A percentile compares a stretch with the other conserved stretches of the same genome.
Evolutionary conservation across 92 coral and sea anemone genomes (phyloP).

Genomic region (Siderastrea siderea): DNA sequence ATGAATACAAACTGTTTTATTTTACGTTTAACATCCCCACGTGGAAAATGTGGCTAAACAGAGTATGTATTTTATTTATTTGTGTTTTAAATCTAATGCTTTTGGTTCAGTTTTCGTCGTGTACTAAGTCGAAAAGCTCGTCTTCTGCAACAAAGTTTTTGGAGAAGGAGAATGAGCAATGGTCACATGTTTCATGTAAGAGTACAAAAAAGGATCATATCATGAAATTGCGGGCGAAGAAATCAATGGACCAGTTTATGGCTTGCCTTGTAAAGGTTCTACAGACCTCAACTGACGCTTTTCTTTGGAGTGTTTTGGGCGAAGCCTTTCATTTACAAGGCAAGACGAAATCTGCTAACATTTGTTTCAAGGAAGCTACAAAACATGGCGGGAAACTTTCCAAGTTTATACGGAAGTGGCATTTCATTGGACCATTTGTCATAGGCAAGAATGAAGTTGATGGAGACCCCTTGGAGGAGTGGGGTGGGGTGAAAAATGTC

Average conservation of each 20-base stretch:
- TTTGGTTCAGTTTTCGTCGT: slow-evolving; percentile 35
- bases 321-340: slow-evolving; percentile 70
- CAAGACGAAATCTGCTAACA: slow-evolving; percentile 75
- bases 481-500: slow-evolving; percentile 87
- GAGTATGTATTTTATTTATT: neutral
- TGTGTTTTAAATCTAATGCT: neutral
- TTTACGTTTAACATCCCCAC: neutral
- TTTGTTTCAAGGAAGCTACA: slow-evolving; percentile 89
- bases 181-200: slow-evolving; percentile 72
- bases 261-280: slow-evolving; percentile 79
- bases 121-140: slow-evolving; percentile 56
- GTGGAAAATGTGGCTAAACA: neutral
- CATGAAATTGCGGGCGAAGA: slow-evolving; percentile 79
- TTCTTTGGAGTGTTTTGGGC: slow-evolving; percentile 87
- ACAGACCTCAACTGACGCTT: slow-evolving; percentile 64
- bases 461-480: slow-evolving; percentile 96
- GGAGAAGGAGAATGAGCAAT: slow-evolving; percentile 72
- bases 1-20: neutral
- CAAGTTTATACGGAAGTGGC: slow-evolving; percentile 84
- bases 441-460: slow-evolving; percentile 95
- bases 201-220: slow-evolving; percentile 54
- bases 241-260: slow-evolving; percentile 71
- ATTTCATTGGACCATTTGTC: slow-evolving; percentile 94
- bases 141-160: slow-evolving; percentile 62
- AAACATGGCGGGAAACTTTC: slow-evolving; percentile 78